Evolutionary conservation across 2,888 invertebrate species (phyloP), one percentile per base, ranked within the genome.

Genomic region (Osedax frankpressi): DNA sequence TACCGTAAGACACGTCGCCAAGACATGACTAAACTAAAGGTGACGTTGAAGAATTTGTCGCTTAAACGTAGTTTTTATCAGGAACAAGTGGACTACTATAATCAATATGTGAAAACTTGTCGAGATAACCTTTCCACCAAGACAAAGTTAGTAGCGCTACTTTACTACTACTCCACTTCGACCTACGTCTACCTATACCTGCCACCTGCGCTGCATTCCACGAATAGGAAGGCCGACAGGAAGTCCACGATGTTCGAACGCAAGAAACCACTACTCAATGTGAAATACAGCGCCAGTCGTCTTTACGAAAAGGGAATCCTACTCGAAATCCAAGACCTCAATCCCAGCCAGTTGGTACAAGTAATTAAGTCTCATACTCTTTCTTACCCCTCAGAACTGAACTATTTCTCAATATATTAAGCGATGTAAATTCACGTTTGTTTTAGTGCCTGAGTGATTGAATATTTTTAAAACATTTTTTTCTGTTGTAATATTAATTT

Each of bases 81-180:
- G 80, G 90, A 91, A 78, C 90, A 91, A 82, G 88, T 90, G 73
- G 88, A 89, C 79, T 91, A 89, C 77, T 91, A 91, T 81, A 89
- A 89, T 79, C 88, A 89, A 80, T 91, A 91, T 80, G 89, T 91
- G 75, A 88, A 89, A 80, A 89, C 88, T 1, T 91, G 91, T 80
- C 86, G 91, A 69, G 89, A 89, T 70, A 91, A 90, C 84, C 87
- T 91, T 67, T 88, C 89, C 77, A 87, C 89, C 44, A 89, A 89
- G 60, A 89, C 79, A 74, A 83, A 80, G 84, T 83, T 76, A 71
- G 75, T 59, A 30, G 59, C 44, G 44, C 6, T 44, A 44, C 19
- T 11, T 44, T 6, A 6, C 6, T 44, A 11, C 44, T 11, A 6
- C 44, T 44, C 44, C 19, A 44, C 19, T 44, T 19, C 19, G 11